Conservation (phyloP, 2,888 invertebrate species). For the Eutolmus rufibarbis region DNA sequence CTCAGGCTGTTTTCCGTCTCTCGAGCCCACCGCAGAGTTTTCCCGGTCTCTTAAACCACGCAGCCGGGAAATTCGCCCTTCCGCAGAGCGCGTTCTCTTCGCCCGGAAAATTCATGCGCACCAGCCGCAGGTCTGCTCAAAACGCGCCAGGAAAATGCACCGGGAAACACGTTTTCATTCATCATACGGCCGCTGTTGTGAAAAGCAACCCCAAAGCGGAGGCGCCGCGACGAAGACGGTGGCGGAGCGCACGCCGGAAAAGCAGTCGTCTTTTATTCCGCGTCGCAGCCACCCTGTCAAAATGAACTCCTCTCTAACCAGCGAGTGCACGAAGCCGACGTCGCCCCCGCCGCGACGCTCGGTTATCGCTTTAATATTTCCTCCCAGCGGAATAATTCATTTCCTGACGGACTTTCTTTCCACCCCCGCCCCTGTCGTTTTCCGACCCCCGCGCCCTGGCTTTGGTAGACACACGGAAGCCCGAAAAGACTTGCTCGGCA, state of each 20-base stretch:
- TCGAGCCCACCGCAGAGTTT: not conserved
- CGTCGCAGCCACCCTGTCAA: not conserved
- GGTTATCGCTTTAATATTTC: not conserved
- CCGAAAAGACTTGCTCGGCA: not conserved
- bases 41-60: not conserved
- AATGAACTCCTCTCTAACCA: not conserved
- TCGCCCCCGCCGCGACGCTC: not conserved
- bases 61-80: not conserved
- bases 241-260: not conserved
- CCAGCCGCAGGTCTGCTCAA: not conserved
- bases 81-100: not conserved
- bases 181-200: constrained; percentile 12
- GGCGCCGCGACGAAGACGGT: not conserved
- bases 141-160: not conserved
- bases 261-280: not conserved
- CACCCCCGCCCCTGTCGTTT: not conserved
- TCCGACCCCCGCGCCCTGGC: not conserved
- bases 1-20: not conserved
- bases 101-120: not conserved
- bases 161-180: constrained; percentile 34
- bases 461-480: not conserved
- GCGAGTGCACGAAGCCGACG: not conserved
- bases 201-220: constrained; percentile 20
- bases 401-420: not conserved
- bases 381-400: not conserved